Percentiles rank a stretch among this genome's conserved stretches.
Evolutionary conservation across 2,113 vertebrate species (phyloP).

Genomic region (Clinocottus analis): DNA sequence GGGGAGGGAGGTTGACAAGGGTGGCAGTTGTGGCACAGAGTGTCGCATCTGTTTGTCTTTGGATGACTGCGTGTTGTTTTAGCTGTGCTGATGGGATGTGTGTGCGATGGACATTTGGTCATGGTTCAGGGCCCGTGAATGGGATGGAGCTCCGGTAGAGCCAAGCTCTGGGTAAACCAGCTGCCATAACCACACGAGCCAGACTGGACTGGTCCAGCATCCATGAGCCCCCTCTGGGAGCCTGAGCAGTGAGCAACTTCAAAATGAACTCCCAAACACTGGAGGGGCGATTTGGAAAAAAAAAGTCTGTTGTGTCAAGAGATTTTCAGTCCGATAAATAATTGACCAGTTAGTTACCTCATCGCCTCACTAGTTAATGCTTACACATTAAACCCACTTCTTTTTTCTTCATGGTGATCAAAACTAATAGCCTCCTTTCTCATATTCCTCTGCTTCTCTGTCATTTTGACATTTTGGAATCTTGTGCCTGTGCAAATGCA

Average conservation of each 20-base stretch:
- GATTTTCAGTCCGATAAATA: conserved; percentile 36
- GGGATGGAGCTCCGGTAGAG: conserved; percentile 50
- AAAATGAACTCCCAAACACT: conserved; percentile 22
- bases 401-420: conserved; percentile 7
- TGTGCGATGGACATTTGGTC: conserved; percentile 73
- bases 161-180: conserved; percentile 71
- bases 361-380: conserved; percentile 6
- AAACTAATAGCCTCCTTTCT: conserved; percentile 1
- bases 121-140: conserved; percentile 77
- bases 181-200: conserved; percentile 57
- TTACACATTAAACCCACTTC: background rate
- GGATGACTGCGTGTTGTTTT: conserved; percentile 79
- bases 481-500: conserved; percentile 6
- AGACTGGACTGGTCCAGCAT: conserved; percentile 50
- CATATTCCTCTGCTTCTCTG: background rate
- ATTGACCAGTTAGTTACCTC: background rate
- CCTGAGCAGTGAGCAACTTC: conserved; percentile 19
- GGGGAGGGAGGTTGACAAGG: conserved; percentile 29
- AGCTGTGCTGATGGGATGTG: conserved; percentile 74
- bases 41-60: conserved; percentile 77
- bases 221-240: conserved; percentile 44
- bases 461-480: conserved; percentile 20
- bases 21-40: conserved; percentile 50
- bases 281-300: conserved; percentile 6
- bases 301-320: conserved; percentile 30